Conservation (phyloP, 2,797 vertebrate genomes). For the Acrocephalus scirpaceus region DNA sequence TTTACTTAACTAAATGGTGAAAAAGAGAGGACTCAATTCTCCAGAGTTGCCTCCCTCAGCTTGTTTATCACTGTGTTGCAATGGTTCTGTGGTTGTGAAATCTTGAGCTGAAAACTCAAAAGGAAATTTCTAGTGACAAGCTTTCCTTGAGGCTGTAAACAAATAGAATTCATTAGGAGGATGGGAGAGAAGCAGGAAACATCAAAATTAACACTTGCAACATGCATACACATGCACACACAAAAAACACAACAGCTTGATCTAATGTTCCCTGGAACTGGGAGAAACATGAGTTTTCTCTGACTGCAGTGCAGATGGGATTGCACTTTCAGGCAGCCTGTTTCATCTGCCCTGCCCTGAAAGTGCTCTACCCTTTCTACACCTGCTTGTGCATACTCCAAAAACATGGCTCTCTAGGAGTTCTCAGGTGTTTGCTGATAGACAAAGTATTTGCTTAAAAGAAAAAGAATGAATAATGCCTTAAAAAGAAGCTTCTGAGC, state of each 20-base stretch:
- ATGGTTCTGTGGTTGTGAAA: conserved; percentile 76
- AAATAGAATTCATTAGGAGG: conserved; percentile 69
- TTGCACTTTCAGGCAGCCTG: background rate
- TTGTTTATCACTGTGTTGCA: conserved; percentile 76
- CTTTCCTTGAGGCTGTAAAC: conserved; percentile 74
- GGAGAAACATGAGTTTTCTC: background rate
- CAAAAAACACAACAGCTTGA: background rate
- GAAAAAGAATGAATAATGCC: background rate
- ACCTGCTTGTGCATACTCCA: conserved; percentile 58
- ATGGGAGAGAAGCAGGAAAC: conserved; percentile 60
- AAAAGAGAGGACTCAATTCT: conserved; percentile 69
- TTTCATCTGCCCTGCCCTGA: conserved; percentile 13
- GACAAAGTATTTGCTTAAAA: conserved; percentile 20
- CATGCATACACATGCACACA: background rate
- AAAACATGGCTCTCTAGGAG: background rate
- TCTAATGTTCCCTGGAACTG: background rate
- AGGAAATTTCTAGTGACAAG: conserved; percentile 74
- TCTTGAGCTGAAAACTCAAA: conserved; percentile 68
- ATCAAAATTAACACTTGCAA: conserved; percentile 37
- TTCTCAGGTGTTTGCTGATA: conserved; percentile 46
- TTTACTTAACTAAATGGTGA: conserved; percentile 67
- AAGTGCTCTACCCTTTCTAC: conserved; percentile 38
- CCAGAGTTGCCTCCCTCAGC: conserved; percentile 67
- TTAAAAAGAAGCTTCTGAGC: conserved; percentile 8
- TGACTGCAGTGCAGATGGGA: background rate